Evolutionary conservation across 1,140 invertebrate genomes (phyloP), one percentile per base, ranked within the genome.

Genomic region (Zaprionus lachaisei): DNA sequence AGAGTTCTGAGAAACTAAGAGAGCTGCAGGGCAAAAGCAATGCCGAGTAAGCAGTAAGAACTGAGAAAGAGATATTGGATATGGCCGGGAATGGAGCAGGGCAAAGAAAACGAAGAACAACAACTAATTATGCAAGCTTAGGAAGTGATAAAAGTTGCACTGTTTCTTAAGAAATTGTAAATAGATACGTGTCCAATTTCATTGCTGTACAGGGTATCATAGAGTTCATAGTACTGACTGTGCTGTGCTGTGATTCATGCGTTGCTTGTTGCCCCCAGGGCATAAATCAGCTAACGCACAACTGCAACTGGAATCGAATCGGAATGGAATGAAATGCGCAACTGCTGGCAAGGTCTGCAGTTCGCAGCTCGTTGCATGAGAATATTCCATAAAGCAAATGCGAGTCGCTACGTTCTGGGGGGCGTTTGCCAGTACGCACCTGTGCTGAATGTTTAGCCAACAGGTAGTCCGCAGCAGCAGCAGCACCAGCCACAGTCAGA

Each of bases 281-380:
- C 84, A 90, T 84, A 87, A 89, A 87, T 84, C 81, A 83, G 47
- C 15, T 37, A 67, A 54, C 60, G 26, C 57, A 67, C 69, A 66
- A 72, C 49, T 65, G 22, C 77, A 79, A 83, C 65, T 58, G 54
- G 56, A 78, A 79, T 85, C 47, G 20, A 51, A 57, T 26, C 55
- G 55, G 76, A 78, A 75, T 85, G 17, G 12, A 51, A 87, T 86
- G 80, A 79, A 87, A 80, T 83, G 83, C 67, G 71, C 83, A 80
- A 86, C 69, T 85, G 81, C 69, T 66, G 85, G 79, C 79, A 38
- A 63, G 68, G 72, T 55, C 68, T 75, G 68, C 58, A 58, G 51
- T 11, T 57, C 28, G 28, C 56, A 9, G 14, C 41, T 31, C 17
- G 56, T 70, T 78, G 80, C 73, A 60, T 77, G 77, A 57, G 67